Evolutionary conservation across 2,797 vertebrate species (phyloP).

Genomic region (Alcedo atthis): DNA sequence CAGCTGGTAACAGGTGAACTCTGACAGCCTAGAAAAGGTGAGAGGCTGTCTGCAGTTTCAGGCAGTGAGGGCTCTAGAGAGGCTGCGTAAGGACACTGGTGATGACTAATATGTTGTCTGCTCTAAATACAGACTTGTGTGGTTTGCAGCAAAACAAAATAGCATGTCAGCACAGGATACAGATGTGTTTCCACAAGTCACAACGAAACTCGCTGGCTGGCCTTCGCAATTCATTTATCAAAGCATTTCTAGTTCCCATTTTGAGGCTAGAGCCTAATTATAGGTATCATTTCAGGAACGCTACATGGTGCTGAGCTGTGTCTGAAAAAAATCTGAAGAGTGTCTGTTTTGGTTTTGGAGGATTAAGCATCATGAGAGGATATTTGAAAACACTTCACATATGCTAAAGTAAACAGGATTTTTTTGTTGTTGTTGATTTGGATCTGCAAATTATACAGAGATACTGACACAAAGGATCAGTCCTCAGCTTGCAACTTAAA

Average conservation of each 20-base stretch:
- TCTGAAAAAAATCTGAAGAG: not conserved
- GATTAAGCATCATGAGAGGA: not conserved
- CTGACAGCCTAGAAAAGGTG: not conserved
- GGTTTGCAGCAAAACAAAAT: conserved; percentile 53
- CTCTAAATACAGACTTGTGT: not conserved
- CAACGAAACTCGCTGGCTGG: conserved; percentile 44
- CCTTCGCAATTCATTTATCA: conserved; percentile 49
- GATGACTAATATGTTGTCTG: conserved; percentile 9
- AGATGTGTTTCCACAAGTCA: conserved; percentile 63
- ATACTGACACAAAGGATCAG: not conserved
- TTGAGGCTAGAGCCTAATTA: conserved; percentile 38
- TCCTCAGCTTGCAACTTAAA: not conserved
- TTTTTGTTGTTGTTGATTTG: not conserved
- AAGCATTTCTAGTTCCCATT: conserved; percentile 66
- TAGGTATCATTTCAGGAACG: not conserved
- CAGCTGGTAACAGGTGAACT: not conserved
- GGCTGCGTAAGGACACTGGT: conserved; percentile 6
- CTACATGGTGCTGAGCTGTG: not conserved
- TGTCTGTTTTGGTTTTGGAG: not conserved
- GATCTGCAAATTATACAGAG: not conserved
- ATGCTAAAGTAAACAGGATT: not conserved
- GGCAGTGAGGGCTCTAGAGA: not conserved
- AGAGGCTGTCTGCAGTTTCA: fast-evolving
- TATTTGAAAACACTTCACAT: not conserved
- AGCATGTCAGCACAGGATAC: conserved; percentile 59